phyloP scores from a whole-genome alignment of 2,888 invertebrate species.

The Macropis europaea region DNA sequence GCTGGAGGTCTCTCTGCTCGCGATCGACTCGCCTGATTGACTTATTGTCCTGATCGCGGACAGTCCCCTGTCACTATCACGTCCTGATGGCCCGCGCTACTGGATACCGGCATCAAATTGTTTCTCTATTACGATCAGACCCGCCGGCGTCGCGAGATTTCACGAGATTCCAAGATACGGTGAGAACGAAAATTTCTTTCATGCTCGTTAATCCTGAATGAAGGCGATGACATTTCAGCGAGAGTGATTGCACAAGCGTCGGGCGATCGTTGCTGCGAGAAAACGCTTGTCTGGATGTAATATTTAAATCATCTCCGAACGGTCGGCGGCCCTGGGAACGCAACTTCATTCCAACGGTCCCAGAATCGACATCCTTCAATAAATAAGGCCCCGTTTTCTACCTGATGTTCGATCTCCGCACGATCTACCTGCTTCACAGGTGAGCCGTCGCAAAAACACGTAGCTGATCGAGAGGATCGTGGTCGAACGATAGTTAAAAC shows the following conservation, averaged over 20 bases:
- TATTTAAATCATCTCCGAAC: no score
- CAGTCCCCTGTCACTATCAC: constrained; percentile 35
- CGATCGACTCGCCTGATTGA: constrained; percentile 66
- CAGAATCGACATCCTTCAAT: constrained; percentile 12
- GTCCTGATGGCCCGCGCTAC: constrained; percentile 24
- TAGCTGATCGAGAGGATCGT: constrained; percentile 51
- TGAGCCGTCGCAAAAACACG: constrained; percentile 39
- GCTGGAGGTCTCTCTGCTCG: constrained; percentile 65
- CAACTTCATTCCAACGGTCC: no score
- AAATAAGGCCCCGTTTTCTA: neutral
- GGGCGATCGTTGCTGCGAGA: no score
- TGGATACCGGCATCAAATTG: constrained; percentile 28
- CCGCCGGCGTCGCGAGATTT: no score
- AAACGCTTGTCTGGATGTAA: no score
- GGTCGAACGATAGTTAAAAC: constrained; percentile 69
- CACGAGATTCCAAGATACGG: no score
- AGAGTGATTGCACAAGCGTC: constrained; percentile 46
- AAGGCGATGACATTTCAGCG: constrained; percentile 58
- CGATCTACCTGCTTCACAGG: constrained; percentile 37
- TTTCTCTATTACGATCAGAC: constrained; percentile 1
- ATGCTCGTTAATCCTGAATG: constrained; percentile 47
- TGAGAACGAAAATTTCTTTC: no score
- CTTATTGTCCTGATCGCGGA: constrained; percentile 54
- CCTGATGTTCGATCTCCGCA: neutral
- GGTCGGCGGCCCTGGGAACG: no score